Evolutionary conservation across 2,797 vertebrate species (phyloP), one percentile per base, ranked within the genome.

Genomic region (Melanotaenia pygmaea): DNA sequence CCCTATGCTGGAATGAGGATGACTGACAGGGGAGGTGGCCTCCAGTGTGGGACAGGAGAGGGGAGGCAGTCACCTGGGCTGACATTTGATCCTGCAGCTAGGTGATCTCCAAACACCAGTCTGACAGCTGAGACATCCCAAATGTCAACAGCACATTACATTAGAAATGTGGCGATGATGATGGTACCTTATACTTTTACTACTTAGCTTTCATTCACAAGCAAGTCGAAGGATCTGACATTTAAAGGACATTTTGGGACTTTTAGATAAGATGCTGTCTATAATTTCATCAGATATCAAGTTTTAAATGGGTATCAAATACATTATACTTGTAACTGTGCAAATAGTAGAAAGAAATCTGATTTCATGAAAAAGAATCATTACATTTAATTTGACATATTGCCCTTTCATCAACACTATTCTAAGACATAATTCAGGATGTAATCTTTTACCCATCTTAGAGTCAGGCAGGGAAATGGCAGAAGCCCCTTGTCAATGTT

Each of bases 141-240:
- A 91, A 86, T 87, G 85, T 88, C 84, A 93, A 82, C 83, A 76
- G 84, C 75, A 80, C 67, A 74, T 74, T n/a, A 28, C 70, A 34
- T n/a, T 20, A 0, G 47, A 58, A 59, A 78, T 77, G 73, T 47
- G 70, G 62, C 69, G 64, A 47, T 63, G 79, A 80, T 66, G 68
- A 86, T 72, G 71, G 78, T 67, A 79, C 79, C 66, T 81, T 73
- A 67, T 51, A 64, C 59, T 76, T 64, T 22, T 24, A 30, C 64
- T 60, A 50, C 57, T 77, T 72, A 50, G 47, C 70, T 54, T 26
- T 54, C 54, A 35, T 74, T 86, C 56, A 86, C 80, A 79, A 79
- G 62, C 20, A 64, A 71, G 58, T 1, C 0, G 56, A 79, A 69
- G 50, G 67, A 83, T 80, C 68, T 88, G 86, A 86, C 88, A 89